These are phyloP conservation scores for Fulica atra DNA, from an alignment of 2,113 vertebrate genomes.

Conservation along the genomic window DNA sequence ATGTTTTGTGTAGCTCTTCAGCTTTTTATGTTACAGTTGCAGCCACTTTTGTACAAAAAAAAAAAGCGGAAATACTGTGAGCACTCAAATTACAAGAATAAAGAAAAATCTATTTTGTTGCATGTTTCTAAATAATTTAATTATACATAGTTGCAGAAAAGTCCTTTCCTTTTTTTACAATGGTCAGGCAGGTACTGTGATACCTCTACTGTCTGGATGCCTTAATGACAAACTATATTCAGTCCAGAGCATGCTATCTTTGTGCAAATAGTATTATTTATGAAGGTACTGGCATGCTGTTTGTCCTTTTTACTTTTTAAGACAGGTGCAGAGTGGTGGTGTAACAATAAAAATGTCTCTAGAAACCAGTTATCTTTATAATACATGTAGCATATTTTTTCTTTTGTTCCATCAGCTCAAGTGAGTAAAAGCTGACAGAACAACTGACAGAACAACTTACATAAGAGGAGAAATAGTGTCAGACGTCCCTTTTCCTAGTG, in stretches of 20 bases:
- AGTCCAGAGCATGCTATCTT: not conserved
- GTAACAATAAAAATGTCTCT: not conserved
- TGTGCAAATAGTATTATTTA: not conserved
- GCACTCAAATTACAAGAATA: constrained; percentile 22
- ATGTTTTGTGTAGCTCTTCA: not conserved
- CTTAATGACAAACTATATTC: not conserved
- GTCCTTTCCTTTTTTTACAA: not conserved
- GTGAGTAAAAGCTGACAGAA: not conserved
- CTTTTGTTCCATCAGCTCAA: not conserved
- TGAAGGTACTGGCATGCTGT: not conserved
- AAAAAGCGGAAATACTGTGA: not conserved
- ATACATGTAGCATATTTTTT: not conserved
- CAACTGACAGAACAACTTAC: not conserved
- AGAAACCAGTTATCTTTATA: not conserved
- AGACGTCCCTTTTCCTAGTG: not conserved
- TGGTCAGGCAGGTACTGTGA: not conserved
- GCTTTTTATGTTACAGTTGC: constrained; percentile 21
- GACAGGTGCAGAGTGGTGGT: not conserved
- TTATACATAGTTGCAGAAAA: not conserved
- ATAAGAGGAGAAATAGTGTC: not conserved
- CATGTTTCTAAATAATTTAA: not conserved
- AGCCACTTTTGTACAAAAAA: constrained; percentile 44
- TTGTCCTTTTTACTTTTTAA: not conserved
- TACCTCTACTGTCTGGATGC: not conserved
- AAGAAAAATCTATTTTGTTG: constrained; percentile 67